Conservation (phyloP, 2,888 invertebrate genomes). For the Aphelenchoides bicaudatus region DNA sequence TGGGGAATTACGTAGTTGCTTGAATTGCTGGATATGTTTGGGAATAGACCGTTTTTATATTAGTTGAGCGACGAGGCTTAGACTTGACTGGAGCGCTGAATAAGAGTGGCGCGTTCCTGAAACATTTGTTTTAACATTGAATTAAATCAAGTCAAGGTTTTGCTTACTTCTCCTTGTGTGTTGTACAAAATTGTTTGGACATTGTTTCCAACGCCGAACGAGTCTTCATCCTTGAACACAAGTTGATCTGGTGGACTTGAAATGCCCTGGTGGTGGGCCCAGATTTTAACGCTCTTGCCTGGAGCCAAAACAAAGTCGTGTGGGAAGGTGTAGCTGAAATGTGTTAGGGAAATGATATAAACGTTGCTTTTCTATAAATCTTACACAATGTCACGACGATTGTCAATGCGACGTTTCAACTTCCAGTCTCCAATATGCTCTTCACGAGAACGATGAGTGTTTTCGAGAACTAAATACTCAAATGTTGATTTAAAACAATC, state of each 20-base stretch:
- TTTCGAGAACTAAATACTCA: slow-evolving; percentile 64
- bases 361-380: too few relatives aligned
- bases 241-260: slow-evolving; percentile 53
- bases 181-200: slow-evolving; percentile 59
- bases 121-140: not conserved
- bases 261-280: slow-evolving; percentile 49
- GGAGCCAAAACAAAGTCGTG: slow-evolving; percentile 54
- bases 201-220: slow-evolving; percentile 55
- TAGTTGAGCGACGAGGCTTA: not conserved
- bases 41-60: too few relatives aligned
- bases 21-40: too few relatives aligned
- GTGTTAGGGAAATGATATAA: too few relatives aligned
- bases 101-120: slow-evolving; percentile 32
- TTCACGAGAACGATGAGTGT: slow-evolving; percentile 62
- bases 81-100: slow-evolving; percentile 30
- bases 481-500: too few relatives aligned
- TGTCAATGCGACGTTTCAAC: slow-evolving; percentile 48
- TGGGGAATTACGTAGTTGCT: too few relatives aligned
- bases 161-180: slow-evolving; percentile 55
- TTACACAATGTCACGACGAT: slow-evolving; percentile 39
- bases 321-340: slow-evolving; percentile 59
- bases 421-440: slow-evolving; percentile 60
- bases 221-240: slow-evolving; percentile 57
- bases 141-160: slow-evolving; percentile 9
- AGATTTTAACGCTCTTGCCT: slow-evolving; percentile 57